phyloP scores from a whole-genome alignment of 2,888 invertebrate genomes.

The Coecobrya sp. region DNA sequence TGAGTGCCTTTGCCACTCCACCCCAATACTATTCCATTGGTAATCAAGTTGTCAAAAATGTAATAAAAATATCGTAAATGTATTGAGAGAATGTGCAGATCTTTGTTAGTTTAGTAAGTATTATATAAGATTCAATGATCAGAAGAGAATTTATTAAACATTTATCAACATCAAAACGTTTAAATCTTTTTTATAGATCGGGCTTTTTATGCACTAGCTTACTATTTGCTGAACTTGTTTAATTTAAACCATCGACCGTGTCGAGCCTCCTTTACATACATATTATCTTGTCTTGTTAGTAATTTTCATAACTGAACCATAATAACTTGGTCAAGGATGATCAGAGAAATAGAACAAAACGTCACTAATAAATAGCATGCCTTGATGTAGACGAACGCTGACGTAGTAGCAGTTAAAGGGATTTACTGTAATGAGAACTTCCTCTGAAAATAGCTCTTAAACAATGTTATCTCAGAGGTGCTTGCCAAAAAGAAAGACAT shows the following conservation, averaged over 20 bases:
- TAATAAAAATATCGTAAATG: too few species aligned
- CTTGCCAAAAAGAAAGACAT: background rate
- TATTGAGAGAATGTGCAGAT: too few species aligned
- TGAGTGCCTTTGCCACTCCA: too few species aligned
- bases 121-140: too few species aligned
- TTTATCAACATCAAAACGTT: too few species aligned
- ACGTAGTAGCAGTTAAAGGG: background rate
- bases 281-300: background rate
- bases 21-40: too few species aligned
- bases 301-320: slow-evolving; percentile 32
- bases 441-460: background rate
- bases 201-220: too few species aligned
- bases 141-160: too few species aligned
- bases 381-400: background rate
- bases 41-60: too few species aligned
- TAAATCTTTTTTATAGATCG: too few species aligned
- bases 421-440: slow-evolving; percentile 3
- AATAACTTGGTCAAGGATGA: slow-evolving; percentile 52
- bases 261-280: background rate
- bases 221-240: too few species aligned
- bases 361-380: slow-evolving; percentile 37
- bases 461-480: background rate
- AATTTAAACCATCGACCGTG: background rate
- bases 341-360: slow-evolving; percentile 50
- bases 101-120: too few species aligned